phyloP scores from a whole-genome alignment of 1,140 invertebrate genomes.

The Micrasema minimum region DNA sequence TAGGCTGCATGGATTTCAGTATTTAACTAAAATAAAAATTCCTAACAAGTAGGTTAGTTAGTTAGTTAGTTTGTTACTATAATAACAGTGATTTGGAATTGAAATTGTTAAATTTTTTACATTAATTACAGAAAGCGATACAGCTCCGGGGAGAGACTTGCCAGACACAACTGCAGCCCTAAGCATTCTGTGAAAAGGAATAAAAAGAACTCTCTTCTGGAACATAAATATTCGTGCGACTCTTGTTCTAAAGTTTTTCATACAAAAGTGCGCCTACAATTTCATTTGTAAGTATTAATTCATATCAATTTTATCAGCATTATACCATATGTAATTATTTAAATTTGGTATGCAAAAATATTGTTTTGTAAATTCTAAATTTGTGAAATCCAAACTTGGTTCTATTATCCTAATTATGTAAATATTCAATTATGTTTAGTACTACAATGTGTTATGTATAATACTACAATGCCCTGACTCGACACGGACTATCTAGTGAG shows the following conservation, averaged over 20 bases:
- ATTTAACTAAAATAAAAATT: too few relatives aligned
- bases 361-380: background rate
- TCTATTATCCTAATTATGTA: too few relatives aligned
- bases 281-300: conserved; percentile 33
- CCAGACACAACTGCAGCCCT: conserved; percentile 20
- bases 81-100: too few relatives aligned
- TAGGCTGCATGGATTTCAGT: too few relatives aligned
- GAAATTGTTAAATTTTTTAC: background rate
- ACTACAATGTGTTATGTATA: too few relatives aligned
- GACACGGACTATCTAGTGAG: too few relatives aligned
- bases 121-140: conserved; percentile 31
- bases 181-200: background rate
- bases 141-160: conserved; percentile 12
- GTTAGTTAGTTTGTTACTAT: background rate
- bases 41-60: background rate
- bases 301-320: background rate
- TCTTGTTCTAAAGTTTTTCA: conserved; percentile 20
- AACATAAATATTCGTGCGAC: conserved; percentile 1
- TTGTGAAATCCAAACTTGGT: background rate
- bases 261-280: conserved; percentile 38
- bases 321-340: background rate
- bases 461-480: too few relatives aligned
- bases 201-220: background rate
- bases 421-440: too few relatives aligned
- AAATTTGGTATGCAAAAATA: background rate